These are phyloP conservation scores for Limonius californicus DNA, from an alignment of 1,140 invertebrate genomes.

Conservation along the genomic window DNA sequence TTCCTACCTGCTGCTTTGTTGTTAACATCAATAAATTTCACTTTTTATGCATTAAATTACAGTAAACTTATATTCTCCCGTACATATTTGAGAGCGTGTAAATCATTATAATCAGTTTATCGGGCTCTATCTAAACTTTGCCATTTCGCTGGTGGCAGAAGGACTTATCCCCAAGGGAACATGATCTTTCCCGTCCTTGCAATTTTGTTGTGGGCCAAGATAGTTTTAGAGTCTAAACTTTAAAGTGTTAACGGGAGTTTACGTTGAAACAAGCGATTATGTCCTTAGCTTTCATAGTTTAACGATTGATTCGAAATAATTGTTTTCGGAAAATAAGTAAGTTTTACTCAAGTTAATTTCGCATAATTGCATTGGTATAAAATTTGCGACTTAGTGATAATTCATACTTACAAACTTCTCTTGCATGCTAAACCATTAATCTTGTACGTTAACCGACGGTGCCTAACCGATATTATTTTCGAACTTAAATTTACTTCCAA, in stretches of 20 bases:
- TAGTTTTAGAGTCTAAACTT: too few relatives aligned
- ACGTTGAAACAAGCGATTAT: too few relatives aligned
- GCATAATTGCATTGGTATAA: not conserved
- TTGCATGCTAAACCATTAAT: not conserved
- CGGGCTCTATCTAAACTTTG: slow-evolving; percentile 42
- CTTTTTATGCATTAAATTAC: not conserved
- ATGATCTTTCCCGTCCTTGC: not conserved
- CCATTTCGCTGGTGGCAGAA: slow-evolving; percentile 30
- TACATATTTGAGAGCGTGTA: slow-evolving; percentile 38
- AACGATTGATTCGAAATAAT: too few relatives aligned
- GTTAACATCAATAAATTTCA: too few relatives aligned
- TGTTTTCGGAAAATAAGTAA: too few relatives aligned
- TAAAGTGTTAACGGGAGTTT: too few relatives aligned
- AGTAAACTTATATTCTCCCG: not conserved
- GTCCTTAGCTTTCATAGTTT: too few relatives aligned
- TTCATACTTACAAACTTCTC: not conserved
- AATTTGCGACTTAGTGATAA: not conserved
- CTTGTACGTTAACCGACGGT: slow-evolving; percentile 6
- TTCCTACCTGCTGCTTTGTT: too few relatives aligned
- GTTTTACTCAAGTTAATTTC: too few relatives aligned
- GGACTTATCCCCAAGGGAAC: not conserved
- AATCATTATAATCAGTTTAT: slow-evolving; percentile 42
- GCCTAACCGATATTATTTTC: slow-evolving; percentile 4
- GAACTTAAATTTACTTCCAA: slow-evolving; percentile 1
- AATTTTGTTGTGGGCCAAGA: too few relatives aligned